Evolutionary conservation across 2,113 vertebrate species (phyloP), one percentile per base, ranked within the genome.

Genomic region (Ochotona curzoniae): DNA sequence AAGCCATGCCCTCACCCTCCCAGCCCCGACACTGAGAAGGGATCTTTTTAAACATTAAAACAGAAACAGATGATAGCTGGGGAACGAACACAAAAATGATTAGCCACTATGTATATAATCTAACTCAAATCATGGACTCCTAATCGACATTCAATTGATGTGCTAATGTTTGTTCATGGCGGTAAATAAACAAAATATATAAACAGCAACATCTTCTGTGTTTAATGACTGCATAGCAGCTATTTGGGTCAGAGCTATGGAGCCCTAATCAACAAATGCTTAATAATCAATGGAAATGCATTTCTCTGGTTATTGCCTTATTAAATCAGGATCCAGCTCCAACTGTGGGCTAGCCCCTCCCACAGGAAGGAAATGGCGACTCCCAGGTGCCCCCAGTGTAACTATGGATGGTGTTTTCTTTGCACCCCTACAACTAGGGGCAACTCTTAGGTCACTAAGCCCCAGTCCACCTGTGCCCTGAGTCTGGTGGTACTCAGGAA

Each of bases 141-240:
- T 91, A 98, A 98, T 95, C 96, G 97, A 97, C 97, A 97, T 98
- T 98, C 98, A 98, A 98, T 98, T 98, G 97, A 98, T 97, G 96
- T 94, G 97, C 96, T 97, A 95, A 97, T 96, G 97, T 96, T 97
- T 97, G 97, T 97, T 93, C 90, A 94, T 90, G 95, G 93, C 0
- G 1, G 97, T 96, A 98, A 98, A 98, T 98, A 98, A 98, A 98
- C 97, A 97, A 97, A 96, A 97, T 96, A 97, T 96, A 97, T 97
- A 98, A 98, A 98, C 96, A 97, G 96, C 97, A 97, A 95, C 79
- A 90, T 97, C 95, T 95, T 93, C 94, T 96, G 97, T 98, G 95
- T 97, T 97, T 97, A 97, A 98, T 95, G 96, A 98, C 97, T 96
- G 83, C 81, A 94, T 91, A 96, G 79, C 93, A 95, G 90, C 93